Conservation (phyloP, 2,888 invertebrate genomes). For the Lissocephala sabroskyi region DNA sequence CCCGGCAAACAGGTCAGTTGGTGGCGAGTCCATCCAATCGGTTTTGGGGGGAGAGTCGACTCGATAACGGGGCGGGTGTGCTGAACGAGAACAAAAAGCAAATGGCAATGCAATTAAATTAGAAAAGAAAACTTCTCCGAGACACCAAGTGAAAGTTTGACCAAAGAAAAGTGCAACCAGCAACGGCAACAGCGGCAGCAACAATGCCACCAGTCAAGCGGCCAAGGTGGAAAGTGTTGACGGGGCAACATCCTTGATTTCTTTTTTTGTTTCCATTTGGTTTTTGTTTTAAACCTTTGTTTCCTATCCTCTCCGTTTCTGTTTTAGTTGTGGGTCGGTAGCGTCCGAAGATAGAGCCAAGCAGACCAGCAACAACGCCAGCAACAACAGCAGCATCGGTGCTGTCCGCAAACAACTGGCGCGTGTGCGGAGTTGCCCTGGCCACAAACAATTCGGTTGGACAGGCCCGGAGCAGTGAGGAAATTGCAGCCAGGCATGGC, state of each 20-base stretch:
- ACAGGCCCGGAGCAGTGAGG: background rate
- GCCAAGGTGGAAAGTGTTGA: conserved; percentile 17
- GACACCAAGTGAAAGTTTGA: conserved; percentile 20
- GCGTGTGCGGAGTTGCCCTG: no score
- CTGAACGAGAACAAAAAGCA: no score
- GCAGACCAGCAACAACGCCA: no score
- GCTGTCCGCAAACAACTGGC: no score
- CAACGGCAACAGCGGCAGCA: background rate
- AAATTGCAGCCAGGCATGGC: background rate
- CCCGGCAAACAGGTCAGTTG: background rate
- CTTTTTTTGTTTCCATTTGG: no score
- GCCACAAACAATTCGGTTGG: background rate
- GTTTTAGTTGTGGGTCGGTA: background rate
- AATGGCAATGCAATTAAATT: conserved; percentile 29
- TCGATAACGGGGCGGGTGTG: conserved; percentile 16
- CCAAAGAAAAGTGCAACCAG: conserved; percentile 14
- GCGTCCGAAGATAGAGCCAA: background rate
- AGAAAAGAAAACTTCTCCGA: conserved; percentile 10
- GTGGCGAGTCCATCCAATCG: no score
- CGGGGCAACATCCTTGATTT: conserved; percentile 6
- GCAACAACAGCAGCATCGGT: no score
- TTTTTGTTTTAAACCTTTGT: background rate
- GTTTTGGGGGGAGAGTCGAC: no score
- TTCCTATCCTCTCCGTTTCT: background rate
- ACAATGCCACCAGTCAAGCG: background rate